Percentiles rank a stretch among this genome's conserved stretches.
Evolutionary conservation across 2,888 invertebrate species (phyloP).

Genomic region (Gortyna flavago): DNA sequence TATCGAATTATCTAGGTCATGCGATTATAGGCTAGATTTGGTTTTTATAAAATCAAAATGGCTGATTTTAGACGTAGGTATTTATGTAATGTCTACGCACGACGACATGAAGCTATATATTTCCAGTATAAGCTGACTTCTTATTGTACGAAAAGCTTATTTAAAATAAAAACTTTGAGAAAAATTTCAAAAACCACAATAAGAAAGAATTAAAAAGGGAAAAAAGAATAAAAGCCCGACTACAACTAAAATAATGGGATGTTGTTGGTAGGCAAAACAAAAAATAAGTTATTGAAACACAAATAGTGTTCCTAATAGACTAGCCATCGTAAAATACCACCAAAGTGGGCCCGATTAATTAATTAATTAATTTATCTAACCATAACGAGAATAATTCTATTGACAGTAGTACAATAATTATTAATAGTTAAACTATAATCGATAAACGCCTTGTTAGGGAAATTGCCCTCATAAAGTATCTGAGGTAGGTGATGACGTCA

Average conservation of each 20-base stretch:
- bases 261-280: background rate
- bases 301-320: constrained; percentile 4
- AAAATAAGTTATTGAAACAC: background rate
- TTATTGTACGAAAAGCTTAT: background rate
- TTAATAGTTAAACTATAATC: constrained; percentile 38
- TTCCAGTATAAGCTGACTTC: background rate
- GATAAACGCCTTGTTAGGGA: constrained; percentile 48
- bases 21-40: background rate
- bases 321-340: constrained; percentile 7
- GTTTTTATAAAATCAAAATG: background rate
- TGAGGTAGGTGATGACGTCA: constrained; percentile 25
- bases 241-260: no score
- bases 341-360: constrained; percentile 22
- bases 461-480: constrained; percentile 31
- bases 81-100: background rate
- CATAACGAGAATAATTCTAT: constrained; percentile 32
- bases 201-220: no score
- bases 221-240: no score
- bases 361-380: constrained; percentile 4
- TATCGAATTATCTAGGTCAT: background rate
- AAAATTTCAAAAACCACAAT: background rate
- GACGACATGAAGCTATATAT: background rate
- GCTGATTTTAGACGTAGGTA: background rate
- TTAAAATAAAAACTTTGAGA: background rate
- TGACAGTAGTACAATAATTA: constrained; percentile 24